phyloP scores from a whole-genome alignment of 2,888 invertebrate genomes.

The Xylota segnis region DNA sequence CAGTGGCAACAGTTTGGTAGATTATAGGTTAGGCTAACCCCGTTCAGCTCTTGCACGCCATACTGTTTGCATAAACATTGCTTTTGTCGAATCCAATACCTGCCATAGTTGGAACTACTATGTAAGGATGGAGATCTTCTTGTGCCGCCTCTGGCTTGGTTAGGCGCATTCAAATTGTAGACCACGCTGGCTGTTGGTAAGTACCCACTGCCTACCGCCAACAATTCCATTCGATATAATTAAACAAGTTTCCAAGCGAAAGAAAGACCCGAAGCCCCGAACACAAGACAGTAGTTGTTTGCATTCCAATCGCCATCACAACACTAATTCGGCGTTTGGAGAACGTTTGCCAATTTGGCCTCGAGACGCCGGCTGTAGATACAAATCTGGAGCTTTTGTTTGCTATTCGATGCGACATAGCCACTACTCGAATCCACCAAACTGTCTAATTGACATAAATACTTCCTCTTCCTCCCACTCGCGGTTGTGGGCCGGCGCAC shows the following conservation, averaged over 20 bases:
- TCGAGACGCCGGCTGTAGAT: conserved; percentile 62
- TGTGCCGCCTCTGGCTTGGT: conserved; percentile 29
- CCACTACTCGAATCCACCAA: conserved; percentile 38
- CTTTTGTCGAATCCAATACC: conserved; percentile 58
- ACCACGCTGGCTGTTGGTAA: conserved; percentile 6
- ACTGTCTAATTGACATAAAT: conserved; percentile 75
- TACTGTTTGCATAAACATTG: neutral
- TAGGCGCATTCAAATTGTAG: conserved; percentile 40
- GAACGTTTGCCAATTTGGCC: conserved; percentile 58
- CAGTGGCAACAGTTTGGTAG: too few relatives aligned
- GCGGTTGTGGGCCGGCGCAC: neutral
- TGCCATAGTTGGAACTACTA: conserved; percentile 54
- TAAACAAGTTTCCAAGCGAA: conserved; percentile 41
- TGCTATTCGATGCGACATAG: conserved; percentile 13
- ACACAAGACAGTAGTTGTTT: conserved; percentile 38
- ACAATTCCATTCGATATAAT: conserved; percentile 47
- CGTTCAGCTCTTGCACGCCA: too few relatives aligned
- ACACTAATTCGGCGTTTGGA: conserved; percentile 54
- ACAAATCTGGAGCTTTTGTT: conserved; percentile 68
- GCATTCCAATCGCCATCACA: conserved; percentile 68
- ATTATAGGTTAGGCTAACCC: too few relatives aligned
- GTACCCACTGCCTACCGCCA: neutral
- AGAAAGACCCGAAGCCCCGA: conserved; percentile 17
- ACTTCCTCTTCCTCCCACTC: conserved; percentile 64
- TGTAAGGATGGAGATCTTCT: conserved; percentile 38